phyloP scores from a whole-genome alignment of 2,113 vertebrate species.

The Camarhynchus parvulus region DNA sequence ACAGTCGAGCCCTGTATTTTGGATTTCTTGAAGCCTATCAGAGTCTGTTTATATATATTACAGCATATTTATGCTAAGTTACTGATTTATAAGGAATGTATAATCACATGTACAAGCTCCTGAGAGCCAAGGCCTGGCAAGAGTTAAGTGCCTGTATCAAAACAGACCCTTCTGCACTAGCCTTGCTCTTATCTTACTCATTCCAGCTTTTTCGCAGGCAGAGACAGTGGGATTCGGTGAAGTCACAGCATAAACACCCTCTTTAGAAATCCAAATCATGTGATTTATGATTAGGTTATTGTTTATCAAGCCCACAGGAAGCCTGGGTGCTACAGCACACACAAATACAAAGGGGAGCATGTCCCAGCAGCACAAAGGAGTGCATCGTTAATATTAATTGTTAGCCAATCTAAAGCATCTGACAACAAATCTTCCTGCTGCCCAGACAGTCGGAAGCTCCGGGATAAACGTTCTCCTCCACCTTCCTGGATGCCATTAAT shows the following conservation, averaged over 20 bases:
- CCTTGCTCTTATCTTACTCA: not conserved
- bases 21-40: not conserved
- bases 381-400: not conserved
- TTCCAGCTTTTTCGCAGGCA: not conserved
- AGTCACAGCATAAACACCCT: not conserved
- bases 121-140: not conserved
- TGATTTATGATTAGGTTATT: conserved; percentile 14
- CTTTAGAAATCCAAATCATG: not conserved
- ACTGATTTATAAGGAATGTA: not conserved
- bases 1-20: not conserved
- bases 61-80: not conserved
- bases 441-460: conserved; percentile 14
- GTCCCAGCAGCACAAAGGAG: not conserved
- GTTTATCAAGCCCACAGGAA: conserved; percentile 37
- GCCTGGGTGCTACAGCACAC: not conserved
- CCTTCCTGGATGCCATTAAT: conserved; percentile 46
- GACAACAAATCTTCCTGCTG: not conserved
- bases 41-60: not conserved
- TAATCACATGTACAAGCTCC: not conserved
- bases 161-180: not conserved
- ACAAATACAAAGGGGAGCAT: not conserved
- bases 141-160: not conserved
- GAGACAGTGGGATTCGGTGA: not conserved
- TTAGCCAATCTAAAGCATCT: not conserved
- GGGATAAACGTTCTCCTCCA: conserved; percentile 21